Percentiles rank a stretch among this genome's conserved stretches.
phyloP scores from a whole-genome alignment of 2,888 invertebrate genomes.

The Drosophila stalkeri region DNA sequence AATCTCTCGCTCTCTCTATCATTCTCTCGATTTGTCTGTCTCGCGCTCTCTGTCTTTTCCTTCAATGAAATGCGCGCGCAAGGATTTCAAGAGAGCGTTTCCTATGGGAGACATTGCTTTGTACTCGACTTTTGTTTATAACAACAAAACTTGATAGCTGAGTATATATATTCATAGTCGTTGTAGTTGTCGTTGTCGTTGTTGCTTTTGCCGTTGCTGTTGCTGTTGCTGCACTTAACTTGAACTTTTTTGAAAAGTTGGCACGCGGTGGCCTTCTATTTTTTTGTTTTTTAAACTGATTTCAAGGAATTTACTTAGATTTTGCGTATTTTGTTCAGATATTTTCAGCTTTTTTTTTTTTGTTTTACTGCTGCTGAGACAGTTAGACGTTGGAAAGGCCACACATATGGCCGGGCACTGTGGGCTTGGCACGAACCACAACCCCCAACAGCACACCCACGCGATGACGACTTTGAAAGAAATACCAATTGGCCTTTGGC shows the following conservation, averaged over 20 bases:
- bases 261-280: constrained; percentile 46
- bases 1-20: constrained; percentile 14
- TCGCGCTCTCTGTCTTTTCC: constrained; percentile 16
- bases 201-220: constrained; percentile 15
- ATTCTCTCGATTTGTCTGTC: not conserved
- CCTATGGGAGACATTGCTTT: constrained; percentile 33
- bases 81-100: constrained; percentile 14
- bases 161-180: constrained; percentile 35
- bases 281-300: constrained; percentile 42
- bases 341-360: not conserved
- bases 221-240: constrained; percentile 65
- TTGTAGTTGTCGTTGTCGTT: constrained; percentile 17
- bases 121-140: constrained; percentile 62
- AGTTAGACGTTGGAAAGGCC: constrained; percentile 53
- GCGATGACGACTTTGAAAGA: constrained; percentile 69
- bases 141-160: constrained; percentile 47
- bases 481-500: constrained; percentile 69
- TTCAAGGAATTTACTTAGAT: constrained; percentile 67
- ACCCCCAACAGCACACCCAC: constrained; percentile 33
- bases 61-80: constrained; percentile 69
- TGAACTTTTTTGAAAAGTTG: constrained; percentile 69
- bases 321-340: constrained; percentile 8
- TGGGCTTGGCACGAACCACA: constrained; percentile 30
- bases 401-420: constrained; percentile 45
- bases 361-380: constrained; percentile 46